These are phyloP conservation scores for Ellobius talpinus DNA, from an alignment of 2,113 vertebrate species.

Conservation along the genomic window DNA sequence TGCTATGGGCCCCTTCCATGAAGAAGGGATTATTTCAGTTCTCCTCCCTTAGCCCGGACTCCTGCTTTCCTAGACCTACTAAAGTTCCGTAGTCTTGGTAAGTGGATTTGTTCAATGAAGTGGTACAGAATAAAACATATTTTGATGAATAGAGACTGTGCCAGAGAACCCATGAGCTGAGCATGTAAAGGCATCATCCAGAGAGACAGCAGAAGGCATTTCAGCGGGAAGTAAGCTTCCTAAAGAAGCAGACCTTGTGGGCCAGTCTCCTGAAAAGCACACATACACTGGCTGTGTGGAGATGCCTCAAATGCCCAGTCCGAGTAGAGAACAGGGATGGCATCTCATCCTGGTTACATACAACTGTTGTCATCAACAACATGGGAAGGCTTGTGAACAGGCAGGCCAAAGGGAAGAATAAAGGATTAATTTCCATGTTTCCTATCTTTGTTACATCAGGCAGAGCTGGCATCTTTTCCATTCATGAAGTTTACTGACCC, in stretches of 20 bases:
- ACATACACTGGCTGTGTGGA: neutral
- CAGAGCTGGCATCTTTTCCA: neutral
- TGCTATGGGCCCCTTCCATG: neutral
- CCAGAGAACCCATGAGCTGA: neutral
- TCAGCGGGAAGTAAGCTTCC: neutral
- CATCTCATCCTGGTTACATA: neutral
- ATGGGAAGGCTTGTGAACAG: neutral
- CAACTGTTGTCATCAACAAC: neutral
- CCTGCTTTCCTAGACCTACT: neutral
- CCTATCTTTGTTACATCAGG: neutral
- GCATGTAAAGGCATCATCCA: neutral
- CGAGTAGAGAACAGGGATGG: neutral
- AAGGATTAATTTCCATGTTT: neutral
- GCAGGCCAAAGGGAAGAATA: neutral
- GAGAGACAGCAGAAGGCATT: neutral
- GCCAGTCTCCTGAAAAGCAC: neutral
- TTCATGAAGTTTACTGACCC: neutral
- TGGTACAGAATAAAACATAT: neutral
- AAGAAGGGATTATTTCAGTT: neutral
- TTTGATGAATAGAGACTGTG: conserved; percentile 9
- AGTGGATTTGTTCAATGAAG: neutral
- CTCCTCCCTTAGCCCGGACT: neutral
- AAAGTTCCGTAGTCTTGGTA: neutral
- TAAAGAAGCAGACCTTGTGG: neutral
- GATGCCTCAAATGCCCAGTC: neutral